These are phyloP conservation scores for Vespertilio murinus DNA, from an alignment of 2,797 vertebrate genomes.

Conservation along the genomic window DNA sequence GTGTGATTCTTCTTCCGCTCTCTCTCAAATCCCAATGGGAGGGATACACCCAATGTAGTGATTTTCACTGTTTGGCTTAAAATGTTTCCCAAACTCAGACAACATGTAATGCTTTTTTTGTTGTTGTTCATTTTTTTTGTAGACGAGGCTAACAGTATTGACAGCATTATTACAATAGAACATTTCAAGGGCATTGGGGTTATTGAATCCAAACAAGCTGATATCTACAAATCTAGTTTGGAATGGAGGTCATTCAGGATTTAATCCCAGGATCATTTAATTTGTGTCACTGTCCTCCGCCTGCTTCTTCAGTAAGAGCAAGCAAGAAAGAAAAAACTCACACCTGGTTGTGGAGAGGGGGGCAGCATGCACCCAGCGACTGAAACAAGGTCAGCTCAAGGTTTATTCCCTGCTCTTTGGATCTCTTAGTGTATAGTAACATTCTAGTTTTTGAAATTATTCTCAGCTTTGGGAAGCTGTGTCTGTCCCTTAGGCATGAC, in stretches of 20 bases:
- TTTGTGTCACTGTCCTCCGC: not conserved
- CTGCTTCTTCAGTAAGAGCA: not conserved
- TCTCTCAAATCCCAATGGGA: not conserved
- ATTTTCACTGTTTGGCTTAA: conserved; percentile 1
- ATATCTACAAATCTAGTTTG: not conserved
- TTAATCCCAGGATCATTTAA: not conserved
- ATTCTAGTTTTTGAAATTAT: conserved; percentile 14
- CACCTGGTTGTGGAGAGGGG: not conserved
- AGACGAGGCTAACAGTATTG: not conserved
- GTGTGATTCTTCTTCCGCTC: not conserved
- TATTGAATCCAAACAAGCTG: not conserved
- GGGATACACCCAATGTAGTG: not conserved
- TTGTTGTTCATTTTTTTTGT: not conserved
- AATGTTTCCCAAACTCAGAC: not conserved
- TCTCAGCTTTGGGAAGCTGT: not conserved
- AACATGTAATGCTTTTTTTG: not conserved
- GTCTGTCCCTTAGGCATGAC: not conserved
- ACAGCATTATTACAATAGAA: not conserved
- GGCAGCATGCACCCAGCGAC: not conserved
- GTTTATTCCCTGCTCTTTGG: not conserved
- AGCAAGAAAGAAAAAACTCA: not conserved
- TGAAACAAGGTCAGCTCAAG: not conserved
- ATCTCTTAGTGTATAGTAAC: not conserved
- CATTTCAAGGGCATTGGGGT: not conserved
- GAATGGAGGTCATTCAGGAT: not conserved